phyloP scores from a whole-genome alignment of 2,797 vertebrate species.

The Sorex maritimensis region DNA sequence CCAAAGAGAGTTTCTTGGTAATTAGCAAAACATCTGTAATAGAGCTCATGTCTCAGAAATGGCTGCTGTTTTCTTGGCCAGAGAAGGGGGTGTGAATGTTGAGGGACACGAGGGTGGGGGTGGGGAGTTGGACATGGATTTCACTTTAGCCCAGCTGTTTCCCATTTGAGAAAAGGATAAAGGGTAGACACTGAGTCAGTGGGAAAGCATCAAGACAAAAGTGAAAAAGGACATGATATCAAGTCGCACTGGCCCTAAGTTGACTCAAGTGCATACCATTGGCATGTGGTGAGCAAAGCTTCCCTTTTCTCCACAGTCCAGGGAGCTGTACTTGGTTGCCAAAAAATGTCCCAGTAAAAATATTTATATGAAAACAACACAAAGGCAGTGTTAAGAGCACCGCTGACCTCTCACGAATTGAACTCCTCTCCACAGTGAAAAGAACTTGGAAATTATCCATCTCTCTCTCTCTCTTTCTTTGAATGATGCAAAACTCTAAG shows the following conservation, averaged over 20 bases:
- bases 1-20: conserved; percentile 66
- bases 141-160: conserved; percentile 81
- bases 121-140: conserved; percentile 43
- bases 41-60: conserved; percentile 65
- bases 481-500: conserved; percentile 68
- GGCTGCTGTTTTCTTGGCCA: conserved; percentile 63
- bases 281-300: conserved; percentile 77
- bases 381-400: conserved; percentile 73
- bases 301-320: conserved; percentile 54
- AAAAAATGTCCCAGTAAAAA: conserved; percentile 84
- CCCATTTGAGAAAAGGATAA: conserved; percentile 81
- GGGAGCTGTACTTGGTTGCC: conserved; percentile 58
- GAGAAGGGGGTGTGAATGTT: not conserved
- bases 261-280: conserved; percentile 79
- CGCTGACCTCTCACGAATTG: conserved; percentile 71
- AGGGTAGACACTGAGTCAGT: conserved; percentile 82
- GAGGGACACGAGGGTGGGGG: not conserved
- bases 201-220: conserved; percentile 82
- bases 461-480: not conserved
- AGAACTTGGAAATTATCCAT: conserved; percentile 68
- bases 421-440: conserved; percentile 59
- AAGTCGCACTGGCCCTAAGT: conserved; percentile 70
- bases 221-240: conserved; percentile 70
- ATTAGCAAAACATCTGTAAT: conserved; percentile 78
- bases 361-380: conserved; percentile 82